phyloP scores from a whole-genome alignment of 2,797 vertebrate genomes.

The Alfaro cultratus region DNA sequence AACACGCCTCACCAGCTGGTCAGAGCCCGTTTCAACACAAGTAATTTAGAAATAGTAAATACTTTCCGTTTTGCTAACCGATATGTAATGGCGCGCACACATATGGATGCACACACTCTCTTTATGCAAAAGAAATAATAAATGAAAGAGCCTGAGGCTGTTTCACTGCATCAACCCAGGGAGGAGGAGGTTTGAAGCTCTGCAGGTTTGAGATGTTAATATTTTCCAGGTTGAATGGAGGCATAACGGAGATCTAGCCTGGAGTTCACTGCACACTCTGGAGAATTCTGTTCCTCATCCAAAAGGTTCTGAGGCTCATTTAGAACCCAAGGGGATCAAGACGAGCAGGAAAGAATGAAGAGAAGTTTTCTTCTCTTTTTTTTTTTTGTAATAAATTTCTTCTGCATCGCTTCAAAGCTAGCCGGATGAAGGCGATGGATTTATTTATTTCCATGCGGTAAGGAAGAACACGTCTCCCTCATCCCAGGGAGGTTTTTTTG shows the following conservation, averaged over 20 bases:
- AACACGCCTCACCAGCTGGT: conserved; percentile 70
- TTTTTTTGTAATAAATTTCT: not conserved
- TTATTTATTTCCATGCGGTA: conserved; percentile 15
- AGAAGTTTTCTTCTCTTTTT: not conserved
- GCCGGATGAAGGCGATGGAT: conserved; percentile 8
- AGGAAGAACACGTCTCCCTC: conserved; percentile 7
- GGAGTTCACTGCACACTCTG: conserved; percentile 34
- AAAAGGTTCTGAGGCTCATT: conserved; percentile 52
- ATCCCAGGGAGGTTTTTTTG: conserved; percentile 11
- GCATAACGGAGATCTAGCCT: conserved; percentile 27
- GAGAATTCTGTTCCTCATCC: conserved; percentile 54
- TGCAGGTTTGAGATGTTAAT: conserved; percentile 53
- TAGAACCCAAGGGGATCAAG: conserved; percentile 39
- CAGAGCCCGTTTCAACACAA: conserved; percentile 57
- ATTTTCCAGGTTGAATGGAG: conserved; percentile 45
- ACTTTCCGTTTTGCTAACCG: conserved; percentile 38
- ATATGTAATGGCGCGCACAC: conserved; percentile 1
- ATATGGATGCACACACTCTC: no score
- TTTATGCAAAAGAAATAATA: conserved; percentile 6
- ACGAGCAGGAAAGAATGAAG: conserved; percentile 31
- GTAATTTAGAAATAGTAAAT: conserved; percentile 64
- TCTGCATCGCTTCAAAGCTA: conserved; percentile 19
- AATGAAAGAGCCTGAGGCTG: conserved; percentile 38
- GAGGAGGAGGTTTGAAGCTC: conserved; percentile 51
- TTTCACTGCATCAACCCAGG: conserved; percentile 35